Evolutionary conservation across 2,888 invertebrate genomes (phyloP).

Genomic region (Synanthedon formicaeformis): DNA sequence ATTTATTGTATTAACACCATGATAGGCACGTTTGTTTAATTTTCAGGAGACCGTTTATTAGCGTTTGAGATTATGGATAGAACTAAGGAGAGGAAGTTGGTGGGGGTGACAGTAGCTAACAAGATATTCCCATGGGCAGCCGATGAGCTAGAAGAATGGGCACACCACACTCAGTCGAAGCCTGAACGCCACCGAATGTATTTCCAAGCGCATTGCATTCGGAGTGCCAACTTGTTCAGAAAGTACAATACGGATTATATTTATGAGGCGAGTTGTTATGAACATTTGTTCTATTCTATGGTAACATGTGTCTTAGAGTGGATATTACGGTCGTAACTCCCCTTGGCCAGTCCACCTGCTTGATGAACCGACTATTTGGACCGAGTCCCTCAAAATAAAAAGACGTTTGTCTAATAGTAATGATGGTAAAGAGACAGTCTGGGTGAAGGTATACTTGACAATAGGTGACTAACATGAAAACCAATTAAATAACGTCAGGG

Average conservation of each 20-base stretch:
- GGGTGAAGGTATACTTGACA: too few relatives aligned
- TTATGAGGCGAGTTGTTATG: constrained; percentile 52
- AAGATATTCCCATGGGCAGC: constrained; percentile 63
- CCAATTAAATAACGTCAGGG: too few relatives aligned
- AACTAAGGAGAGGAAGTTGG: constrained; percentile 41
- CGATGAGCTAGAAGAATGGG: constrained; percentile 62
- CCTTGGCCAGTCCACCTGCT: too few relatives aligned
- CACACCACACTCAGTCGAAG: constrained; percentile 41
- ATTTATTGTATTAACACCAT: too few relatives aligned
- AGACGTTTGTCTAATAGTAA: too few relatives aligned
- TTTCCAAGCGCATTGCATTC: constrained; percentile 62
- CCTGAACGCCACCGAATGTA: constrained; percentile 56
- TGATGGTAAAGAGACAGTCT: too few relatives aligned
- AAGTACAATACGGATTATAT: constrained; percentile 52
- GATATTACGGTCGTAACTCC: too few relatives aligned
- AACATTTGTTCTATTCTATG: neutral
- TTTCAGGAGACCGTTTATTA: constrained; percentile 38
- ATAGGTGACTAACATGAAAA: too few relatives aligned
- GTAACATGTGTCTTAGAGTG: too few relatives aligned
- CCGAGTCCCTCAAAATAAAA: too few relatives aligned
- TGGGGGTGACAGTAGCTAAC: constrained; percentile 60
- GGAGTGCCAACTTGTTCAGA: constrained; percentile 52
- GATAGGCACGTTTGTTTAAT: neutral
- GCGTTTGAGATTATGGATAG: constrained; percentile 38
- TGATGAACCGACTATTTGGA: too few relatives aligned